Percentiles rank a stretch among this genome's conserved stretches.
Conservation (phyloP, 2,797 vertebrate genomes). For the Diglossa cyanea region DNA sequence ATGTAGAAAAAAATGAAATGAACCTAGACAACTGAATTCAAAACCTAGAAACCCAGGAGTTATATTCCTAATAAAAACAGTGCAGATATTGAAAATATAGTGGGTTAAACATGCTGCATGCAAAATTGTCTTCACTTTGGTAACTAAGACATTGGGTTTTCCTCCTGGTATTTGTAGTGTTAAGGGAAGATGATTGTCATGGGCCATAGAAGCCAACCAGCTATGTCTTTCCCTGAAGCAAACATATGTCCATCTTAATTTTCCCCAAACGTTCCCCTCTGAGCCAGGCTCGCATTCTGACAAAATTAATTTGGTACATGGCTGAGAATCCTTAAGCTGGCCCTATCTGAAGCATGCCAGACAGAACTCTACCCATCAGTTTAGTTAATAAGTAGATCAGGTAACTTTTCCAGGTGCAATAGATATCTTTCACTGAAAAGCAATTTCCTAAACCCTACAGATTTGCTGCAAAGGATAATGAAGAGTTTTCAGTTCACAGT, state of each 20-base stretch:
- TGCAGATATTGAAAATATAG: neutral
- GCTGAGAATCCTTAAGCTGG: neutral
- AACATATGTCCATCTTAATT: neutral
- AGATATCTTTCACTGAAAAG: neutral
- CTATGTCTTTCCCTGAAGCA: neutral
- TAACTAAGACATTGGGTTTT: neutral
- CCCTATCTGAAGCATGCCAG: neutral
- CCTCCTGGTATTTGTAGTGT: neutral
- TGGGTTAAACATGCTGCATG: accelerated
- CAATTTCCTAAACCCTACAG: neutral
- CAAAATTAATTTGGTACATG: neutral
- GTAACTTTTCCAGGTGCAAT: neutral
- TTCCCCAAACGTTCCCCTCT: neutral
- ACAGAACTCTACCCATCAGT: neutral
- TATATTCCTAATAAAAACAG: neutral
- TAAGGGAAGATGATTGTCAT: neutral
- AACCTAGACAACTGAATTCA: neutral
- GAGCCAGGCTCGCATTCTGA: neutral
- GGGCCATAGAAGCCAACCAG: neutral
- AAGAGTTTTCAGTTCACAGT: neutral
- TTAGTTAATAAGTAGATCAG: neutral
- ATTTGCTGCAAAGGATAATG: neutral
- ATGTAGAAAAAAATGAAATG: neutral
- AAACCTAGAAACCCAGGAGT: neutral
- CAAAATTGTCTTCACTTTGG: neutral